A percentile compares a stretch with the other conserved stretches of the same genome.
These are phyloP conservation scores for Panulirus ornatus DNA, from an alignment of 1,140 invertebrate genomes.

Conservation along the genomic window DNA sequence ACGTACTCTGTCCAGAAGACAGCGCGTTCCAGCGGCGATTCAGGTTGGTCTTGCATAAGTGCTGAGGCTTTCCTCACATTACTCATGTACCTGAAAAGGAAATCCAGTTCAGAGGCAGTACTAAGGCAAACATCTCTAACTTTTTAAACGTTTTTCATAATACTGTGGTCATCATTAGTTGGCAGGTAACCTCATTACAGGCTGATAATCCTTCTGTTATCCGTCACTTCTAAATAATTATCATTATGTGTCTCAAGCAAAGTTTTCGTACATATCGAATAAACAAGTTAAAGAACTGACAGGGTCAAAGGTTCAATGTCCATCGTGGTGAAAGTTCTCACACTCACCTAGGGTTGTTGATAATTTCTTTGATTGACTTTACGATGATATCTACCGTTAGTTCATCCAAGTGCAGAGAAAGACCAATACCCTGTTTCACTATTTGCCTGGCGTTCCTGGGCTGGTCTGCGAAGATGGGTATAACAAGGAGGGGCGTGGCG, in stretches of 20 bases:
- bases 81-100: slow-evolving; percentile 7
- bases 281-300: too few relatives aligned
- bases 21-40: slow-evolving; percentile 36
- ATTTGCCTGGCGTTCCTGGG: slow-evolving; percentile 78
- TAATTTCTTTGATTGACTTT: not conserved
- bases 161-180: too few relatives aligned
- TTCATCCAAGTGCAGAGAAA: slow-evolving; percentile 32
- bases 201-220: too few relatives aligned
- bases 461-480: slow-evolving; percentile 85
- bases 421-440: not conserved
- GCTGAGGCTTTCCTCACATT: not conserved
- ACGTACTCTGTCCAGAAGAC: slow-evolving; percentile 62
- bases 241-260: too few relatives aligned
- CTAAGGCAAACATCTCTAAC: too few relatives aligned
- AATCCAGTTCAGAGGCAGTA: too few relatives aligned
- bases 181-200: too few relatives aligned
- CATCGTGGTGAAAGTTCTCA: not conserved
- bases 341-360: slow-evolving; percentile 49
- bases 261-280: too few relatives aligned
- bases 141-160: too few relatives aligned
- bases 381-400: slow-evolving; percentile 27
- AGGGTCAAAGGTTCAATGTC: too few relatives aligned
- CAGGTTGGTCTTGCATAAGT: slow-evolving; percentile 17
- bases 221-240: too few relatives aligned
- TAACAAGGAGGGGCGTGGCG: slow-evolving; percentile 85